phyloP scores from a whole-genome alignment of 2,113 vertebrate species.

The Stictonetta naevosa region DNA sequence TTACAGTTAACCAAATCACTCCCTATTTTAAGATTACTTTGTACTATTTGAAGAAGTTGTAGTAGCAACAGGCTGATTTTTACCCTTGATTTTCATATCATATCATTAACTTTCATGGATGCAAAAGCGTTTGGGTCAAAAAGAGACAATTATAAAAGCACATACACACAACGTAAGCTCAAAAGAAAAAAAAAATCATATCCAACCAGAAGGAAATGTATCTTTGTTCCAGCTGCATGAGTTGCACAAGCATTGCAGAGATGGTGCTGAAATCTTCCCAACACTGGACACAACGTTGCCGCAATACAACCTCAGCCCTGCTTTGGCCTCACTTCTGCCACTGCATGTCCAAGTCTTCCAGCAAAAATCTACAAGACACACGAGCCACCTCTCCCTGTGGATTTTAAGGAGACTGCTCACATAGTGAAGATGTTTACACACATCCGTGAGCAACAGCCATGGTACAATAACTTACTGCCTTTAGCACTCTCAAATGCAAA shows the following conservation, averaged over 20 bases:
- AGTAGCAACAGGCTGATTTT: not conserved
- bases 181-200: slow-evolving; percentile 2
- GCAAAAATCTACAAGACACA: not conserved
- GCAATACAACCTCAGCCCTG: not conserved
- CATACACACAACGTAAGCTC: not conserved
- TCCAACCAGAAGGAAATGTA: not conserved
- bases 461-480: not conserved
- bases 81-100: not conserved
- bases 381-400: not conserved
- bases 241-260: not conserved
- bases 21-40: not conserved
- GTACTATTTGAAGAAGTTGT: not conserved
- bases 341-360: not conserved
- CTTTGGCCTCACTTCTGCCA: not conserved
- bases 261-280: not conserved
- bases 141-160: not conserved
- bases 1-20: not conserved
- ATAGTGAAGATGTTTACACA: not conserved
- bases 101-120: not conserved
- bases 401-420: not conserved
- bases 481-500: not conserved
- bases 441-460: not conserved
- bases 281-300: fast-evolving
- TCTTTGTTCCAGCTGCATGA: not conserved
- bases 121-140: not conserved